Conservation (phyloP, 2,113 vertebrate genomes). For the Baryphthengus martii region DNA sequence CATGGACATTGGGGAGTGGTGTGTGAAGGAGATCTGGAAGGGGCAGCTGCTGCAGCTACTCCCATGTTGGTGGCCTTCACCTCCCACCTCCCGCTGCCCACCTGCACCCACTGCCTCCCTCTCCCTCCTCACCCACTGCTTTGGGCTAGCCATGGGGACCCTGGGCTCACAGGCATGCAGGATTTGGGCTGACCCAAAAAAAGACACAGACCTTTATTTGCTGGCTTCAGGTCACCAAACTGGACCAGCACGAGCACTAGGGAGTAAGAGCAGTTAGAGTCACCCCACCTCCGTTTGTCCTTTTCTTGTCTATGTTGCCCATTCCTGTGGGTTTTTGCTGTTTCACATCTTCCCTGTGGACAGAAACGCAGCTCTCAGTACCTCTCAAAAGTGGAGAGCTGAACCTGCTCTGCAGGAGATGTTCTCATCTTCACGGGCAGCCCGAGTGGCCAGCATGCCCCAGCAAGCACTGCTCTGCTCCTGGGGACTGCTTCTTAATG, state of each 20-base stretch:
- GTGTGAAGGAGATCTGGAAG: not conserved
- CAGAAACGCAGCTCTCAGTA: not conserved
- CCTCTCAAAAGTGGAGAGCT: not conserved
- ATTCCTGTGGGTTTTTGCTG: not conserved
- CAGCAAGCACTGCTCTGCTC: accelerated
- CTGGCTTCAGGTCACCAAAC: not conserved
- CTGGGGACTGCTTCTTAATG: not conserved
- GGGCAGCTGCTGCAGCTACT: not conserved
- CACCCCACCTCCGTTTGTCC: not conserved
- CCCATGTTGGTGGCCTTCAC: accelerated
- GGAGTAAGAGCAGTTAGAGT: not conserved
- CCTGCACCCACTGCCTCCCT: not conserved
- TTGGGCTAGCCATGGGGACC: not conserved
- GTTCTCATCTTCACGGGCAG: not conserved
- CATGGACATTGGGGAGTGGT: not conserved
- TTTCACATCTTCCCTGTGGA: not conserved
- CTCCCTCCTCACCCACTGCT: not conserved
- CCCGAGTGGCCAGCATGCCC: accelerated
- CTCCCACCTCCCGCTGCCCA: accelerated
- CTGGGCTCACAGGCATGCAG: not conserved
- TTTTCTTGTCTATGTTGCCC: not conserved
- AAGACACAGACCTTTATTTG: not conserved
- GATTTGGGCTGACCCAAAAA: not conserved
- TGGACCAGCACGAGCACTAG: not conserved
- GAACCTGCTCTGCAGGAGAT: not conserved